Evolutionary conservation across 1,140 invertebrate species (phyloP), one percentile per base, ranked within the genome.

Genomic region (Drosophila equinoxialis): DNA sequence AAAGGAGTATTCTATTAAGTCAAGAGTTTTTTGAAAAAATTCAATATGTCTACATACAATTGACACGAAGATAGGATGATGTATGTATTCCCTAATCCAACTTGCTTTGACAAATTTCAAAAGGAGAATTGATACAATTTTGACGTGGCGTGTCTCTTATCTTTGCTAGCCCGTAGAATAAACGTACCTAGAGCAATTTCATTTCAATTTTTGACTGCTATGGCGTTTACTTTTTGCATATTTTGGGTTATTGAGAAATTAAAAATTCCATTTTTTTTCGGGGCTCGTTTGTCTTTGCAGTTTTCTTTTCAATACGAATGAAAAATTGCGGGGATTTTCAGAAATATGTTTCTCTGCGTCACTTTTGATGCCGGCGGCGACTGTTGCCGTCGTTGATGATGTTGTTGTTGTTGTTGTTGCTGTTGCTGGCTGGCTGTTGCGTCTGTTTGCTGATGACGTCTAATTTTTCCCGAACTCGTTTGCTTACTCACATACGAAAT

Each of bases 401-500:
- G 65, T 68, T 71, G 79, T 83, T 17, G 45, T 63, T 70, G 65
- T 66, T 71, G 79, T 79, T 86, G 82, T 62, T 13, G 35, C 6
- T 54, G 66, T 59, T 60, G 74, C 66, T 48, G 30, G 30, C 30
- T 30, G 30, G 6, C 30, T 30, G 71, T 17, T 45, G 79, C 57
- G 54, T 71, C 39, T 68, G 77, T 51, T 68, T 70, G 68, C 71
- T 71, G 79, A 86, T 86, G 82, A 86, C 84, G 80, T 89, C 80
- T 87, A 87, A 87, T 87, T 79, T 79, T 89, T 79, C 48, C 72
- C 84, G 77, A 89, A 89, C 85, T 83, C 74, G 84, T 89, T 89
- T 89, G 84, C 84, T 89, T 89, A 89, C 74, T 89, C 85, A 89
- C 84, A 89, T 67, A 81, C 77, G 64, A 75, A 89, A 89, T 89